phyloP scores from a whole-genome alignment of 2,797 vertebrate genomes.

The Peromyscus attwateri region DNA sequence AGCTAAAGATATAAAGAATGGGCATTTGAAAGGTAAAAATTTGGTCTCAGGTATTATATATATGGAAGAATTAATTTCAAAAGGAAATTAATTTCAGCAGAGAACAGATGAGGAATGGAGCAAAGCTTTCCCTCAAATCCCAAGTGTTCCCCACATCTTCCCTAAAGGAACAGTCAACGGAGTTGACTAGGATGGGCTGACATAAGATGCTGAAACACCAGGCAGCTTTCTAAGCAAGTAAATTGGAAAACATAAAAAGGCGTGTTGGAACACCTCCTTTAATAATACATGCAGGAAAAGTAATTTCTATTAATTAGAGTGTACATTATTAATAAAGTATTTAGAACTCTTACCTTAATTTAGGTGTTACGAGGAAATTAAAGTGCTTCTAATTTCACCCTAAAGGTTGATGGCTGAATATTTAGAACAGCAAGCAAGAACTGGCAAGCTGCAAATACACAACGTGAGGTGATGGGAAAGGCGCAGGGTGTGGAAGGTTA shows the following conservation, averaged over 20 bases:
- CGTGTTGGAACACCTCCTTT: constrained; percentile 77
- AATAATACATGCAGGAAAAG: constrained; percentile 83
- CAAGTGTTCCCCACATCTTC: neutral
- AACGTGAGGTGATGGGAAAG: neutral
- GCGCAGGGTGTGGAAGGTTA: neutral
- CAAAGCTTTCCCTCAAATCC: constrained; percentile 1
- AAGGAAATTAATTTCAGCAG: neutral
- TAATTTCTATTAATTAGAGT: constrained; percentile 83
- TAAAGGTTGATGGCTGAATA: constrained; percentile 79
- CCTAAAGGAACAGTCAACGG: neutral
- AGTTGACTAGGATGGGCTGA: neutral
- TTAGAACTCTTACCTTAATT: constrained; percentile 83
- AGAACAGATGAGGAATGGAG: neutral
- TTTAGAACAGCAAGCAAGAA: constrained; percentile 57
- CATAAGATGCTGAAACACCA: neutral
- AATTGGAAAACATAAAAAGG: constrained; percentile 79
- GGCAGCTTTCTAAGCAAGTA: constrained; percentile 71
- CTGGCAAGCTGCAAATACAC: constrained; percentile 24
- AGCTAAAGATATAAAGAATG: neutral
- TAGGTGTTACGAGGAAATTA: constrained; percentile 83
- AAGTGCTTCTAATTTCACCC: constrained; percentile 78
- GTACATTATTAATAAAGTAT: constrained; percentile 83
- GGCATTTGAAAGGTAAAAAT: neutral
- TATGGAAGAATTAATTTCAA: constrained; percentile 49
- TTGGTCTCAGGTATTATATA: neutral